Conservation (phyloP, 2,888 invertebrate genomes). For the Machimus atricapillus region DNA sequence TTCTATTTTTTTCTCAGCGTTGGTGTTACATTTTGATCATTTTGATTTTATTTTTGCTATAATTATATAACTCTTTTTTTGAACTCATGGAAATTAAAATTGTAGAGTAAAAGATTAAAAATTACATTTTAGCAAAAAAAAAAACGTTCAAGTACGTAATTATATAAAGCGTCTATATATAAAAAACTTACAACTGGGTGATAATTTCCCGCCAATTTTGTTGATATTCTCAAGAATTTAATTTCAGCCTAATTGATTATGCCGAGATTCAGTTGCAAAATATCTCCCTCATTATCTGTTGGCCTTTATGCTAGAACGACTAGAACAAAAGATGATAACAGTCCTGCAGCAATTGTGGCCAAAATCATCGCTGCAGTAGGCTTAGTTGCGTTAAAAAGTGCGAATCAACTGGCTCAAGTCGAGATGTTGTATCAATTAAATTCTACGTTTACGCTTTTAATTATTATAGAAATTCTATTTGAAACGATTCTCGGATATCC, state of each 20-base stretch:
- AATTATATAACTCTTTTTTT: too few species aligned
- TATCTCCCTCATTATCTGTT: background rate
- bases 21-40: too few species aligned
- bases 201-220: background rate
- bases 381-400: background rate
- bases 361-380: constrained; percentile 11
- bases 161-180: too few species aligned
- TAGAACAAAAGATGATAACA: constrained; percentile 13
- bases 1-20: too few species aligned
- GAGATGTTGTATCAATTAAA: background rate
- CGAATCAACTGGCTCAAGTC: background rate
- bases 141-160: too few species aligned
- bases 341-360: background rate
- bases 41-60: too few species aligned
- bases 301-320: background rate
- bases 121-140: too few species aligned
- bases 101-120: too few species aligned
- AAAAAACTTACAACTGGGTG: background rate
- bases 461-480: background rate
- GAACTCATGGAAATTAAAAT: too few species aligned
- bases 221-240: background rate
- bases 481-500: background rate
- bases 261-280: background rate
- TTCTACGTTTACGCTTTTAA: background rate
- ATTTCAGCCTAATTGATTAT: background rate